Evolutionary conservation across 2,113 vertebrate species (phyloP), one percentile per base, ranked within the genome.

Genomic region (Anoplopoma fimbria): DNA sequence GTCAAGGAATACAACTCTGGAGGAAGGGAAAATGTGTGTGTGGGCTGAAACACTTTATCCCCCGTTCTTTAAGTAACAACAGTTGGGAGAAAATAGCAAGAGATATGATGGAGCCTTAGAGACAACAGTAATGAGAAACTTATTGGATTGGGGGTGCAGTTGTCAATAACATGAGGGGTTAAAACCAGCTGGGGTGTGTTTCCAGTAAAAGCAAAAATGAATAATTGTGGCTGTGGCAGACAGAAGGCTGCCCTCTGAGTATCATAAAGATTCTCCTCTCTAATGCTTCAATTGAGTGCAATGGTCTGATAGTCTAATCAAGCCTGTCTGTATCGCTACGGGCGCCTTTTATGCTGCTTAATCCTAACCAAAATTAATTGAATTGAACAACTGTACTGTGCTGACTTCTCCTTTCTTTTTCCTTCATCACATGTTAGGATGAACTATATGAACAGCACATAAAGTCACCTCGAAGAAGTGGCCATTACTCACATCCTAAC

Each of bases 221-320:
- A 84, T 90, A 89, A 87, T 83, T 85, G 33, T 34, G 49, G 51
- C 64, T 83, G 64, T 70, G 70, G 77, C 75, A 73, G 69, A 71
- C 51, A 82, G 68, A 82, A 64, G 58, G 69, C 79, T 53, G 57
- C 81, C 83, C 69, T 81, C 74, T 69, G 75, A 87, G 82, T 63
- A 63, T 40, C 29, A 7, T 85, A 88, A 92, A 86, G 83, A 87
- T 80, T 82, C 76, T 80, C 38, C 60, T 75, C 77, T 80, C 75
- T 55, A 67, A 83, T 63, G 73, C 75, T 88, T 81, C 81, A 87
- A 67, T 86, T 76, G 67, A 67, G 88, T 83, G 81, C 85, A 84
- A 61, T 83, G 77, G 81, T 84, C 83, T 89, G 75, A 89, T 81
- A 82, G 81, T 73, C 86, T 88, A 82, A 90, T 90, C 83, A 87